These are phyloP conservation scores for Emydura subglobosa DNA, from an alignment of 2,113 vertebrate species.

Conservation along the genomic window DNA sequence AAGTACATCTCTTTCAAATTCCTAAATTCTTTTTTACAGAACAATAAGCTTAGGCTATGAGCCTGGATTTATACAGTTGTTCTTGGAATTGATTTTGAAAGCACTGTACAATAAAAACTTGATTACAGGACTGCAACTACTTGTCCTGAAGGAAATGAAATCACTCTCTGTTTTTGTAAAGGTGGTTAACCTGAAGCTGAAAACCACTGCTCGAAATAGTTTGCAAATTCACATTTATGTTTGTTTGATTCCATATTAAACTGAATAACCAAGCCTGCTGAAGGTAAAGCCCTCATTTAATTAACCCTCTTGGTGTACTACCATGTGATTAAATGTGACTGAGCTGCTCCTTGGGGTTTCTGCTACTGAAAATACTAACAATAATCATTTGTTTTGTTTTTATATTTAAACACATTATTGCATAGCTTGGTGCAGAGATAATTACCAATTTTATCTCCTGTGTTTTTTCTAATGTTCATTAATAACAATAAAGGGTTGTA, in stretches of 20 bases:
- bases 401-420: constrained; percentile 95
- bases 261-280: constrained; percentile 79
- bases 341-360: constrained; percentile 89
- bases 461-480: constrained; percentile 95
- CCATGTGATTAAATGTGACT: constrained; percentile 96
- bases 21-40: constrained; percentile 47
- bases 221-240: constrained; percentile 81
- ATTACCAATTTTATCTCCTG: constrained; percentile 96
- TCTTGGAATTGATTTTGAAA: constrained; percentile 63
- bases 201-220: constrained; percentile 82
- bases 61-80: constrained; percentile 50
- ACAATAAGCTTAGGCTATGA: constrained; percentile 9
- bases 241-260: constrained; percentile 86
- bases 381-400: constrained; percentile 96
- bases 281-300: constrained; percentile 92
- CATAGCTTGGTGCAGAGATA: constrained; percentile 93
- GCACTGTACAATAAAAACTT: neutral
- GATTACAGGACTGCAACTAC: constrained; percentile 17
- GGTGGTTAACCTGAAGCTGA: constrained; percentile 67
- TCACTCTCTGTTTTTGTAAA: constrained; percentile 51
- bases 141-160: constrained; percentile 39
- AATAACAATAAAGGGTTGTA: constrained; percentile 99
- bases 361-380: constrained; percentile 91
- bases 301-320: constrained; percentile 94
- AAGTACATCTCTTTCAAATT: constrained; percentile 4